phyloP scores from a whole-genome alignment of 2,797 vertebrate species.

The Meriones psammophilus region DNA sequence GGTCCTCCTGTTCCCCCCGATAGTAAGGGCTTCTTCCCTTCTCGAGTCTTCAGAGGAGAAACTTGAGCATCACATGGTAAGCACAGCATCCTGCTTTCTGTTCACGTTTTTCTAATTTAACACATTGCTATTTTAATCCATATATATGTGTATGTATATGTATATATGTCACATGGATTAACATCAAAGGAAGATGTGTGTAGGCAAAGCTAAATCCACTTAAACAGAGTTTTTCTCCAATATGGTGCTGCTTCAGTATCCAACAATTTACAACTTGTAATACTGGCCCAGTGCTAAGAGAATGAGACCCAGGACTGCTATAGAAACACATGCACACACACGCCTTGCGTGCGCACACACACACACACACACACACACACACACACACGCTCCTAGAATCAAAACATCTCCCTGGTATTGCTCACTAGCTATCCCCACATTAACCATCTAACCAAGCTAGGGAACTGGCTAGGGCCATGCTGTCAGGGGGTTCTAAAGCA shows the following conservation, averaged over 20 bases:
- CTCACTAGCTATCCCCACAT: background rate
- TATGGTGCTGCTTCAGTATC: constrained; percentile 44
- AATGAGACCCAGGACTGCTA: background rate
- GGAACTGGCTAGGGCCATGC: background rate
- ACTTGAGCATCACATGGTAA: background rate
- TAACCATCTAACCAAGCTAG: background rate
- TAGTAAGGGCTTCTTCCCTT: background rate
- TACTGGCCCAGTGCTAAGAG: background rate
- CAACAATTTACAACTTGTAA: background rate
- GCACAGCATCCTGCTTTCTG: constrained; percentile 18
- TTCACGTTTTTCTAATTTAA: constrained; percentile 82
- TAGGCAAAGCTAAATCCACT: constrained; percentile 67
- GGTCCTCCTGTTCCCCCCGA: background rate
- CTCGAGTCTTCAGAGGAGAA: constrained; percentile 4
- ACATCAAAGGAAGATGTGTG: constrained; percentile 77
- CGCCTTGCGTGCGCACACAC: too few relatives aligned
- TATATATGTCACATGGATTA: constrained; percentile 62
- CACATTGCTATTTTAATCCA: constrained; percentile 74
- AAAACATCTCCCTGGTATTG: background rate
- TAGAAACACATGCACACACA: background rate
- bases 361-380: too few relatives aligned
- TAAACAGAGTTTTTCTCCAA: constrained; percentile 27
- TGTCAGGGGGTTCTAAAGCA: too few relatives aligned
- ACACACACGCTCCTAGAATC: background rate
- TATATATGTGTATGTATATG: constrained; percentile 61